Evolutionary conservation across 2,888 invertebrate species (phyloP).

Genomic region (Tortrix viridana): DNA sequence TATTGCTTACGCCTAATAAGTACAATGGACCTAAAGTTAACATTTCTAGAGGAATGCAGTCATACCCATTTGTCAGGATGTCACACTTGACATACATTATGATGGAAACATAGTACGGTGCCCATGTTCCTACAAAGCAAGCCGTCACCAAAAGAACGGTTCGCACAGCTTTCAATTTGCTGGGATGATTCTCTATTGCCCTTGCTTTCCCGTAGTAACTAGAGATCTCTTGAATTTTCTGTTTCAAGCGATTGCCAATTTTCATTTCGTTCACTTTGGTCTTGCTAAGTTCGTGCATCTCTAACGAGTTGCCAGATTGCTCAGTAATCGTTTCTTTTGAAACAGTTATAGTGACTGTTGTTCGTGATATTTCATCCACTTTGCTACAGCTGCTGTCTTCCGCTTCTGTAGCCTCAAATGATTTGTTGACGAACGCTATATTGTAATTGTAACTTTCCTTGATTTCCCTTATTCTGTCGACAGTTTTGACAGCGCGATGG

Average conservation of each 20-base stretch:
- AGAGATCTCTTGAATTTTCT: conserved; percentile 46
- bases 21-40: conserved; percentile 84
- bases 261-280: conserved; percentile 42
- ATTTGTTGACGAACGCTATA: conserved; percentile 55
- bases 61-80: conserved; percentile 62
- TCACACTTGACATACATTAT: conserved; percentile 79
- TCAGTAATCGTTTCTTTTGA: conserved; percentile 48
- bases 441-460: conserved; percentile 51
- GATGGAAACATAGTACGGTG: conserved; percentile 82
- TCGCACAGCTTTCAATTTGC: conserved; percentile 84
- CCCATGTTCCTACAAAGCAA: conserved; percentile 84
- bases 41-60: conserved; percentile 75
- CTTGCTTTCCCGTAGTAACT: conserved; percentile 46
- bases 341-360: conserved; percentile 51
- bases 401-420: conserved; percentile 49
- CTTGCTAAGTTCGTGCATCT: conserved; percentile 45
- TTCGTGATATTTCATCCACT: conserved; percentile 44
- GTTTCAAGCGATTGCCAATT: conserved; percentile 39
- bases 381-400: conserved; percentile 44
- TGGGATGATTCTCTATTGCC: conserved; percentile 56
- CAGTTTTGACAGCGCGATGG: conserved; percentile 79
- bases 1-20: conserved; percentile 82
- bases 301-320: conserved; percentile 39
- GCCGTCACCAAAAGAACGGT: conserved; percentile 83
- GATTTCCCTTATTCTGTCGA: conserved; percentile 73